Evolutionary conservation across 2,113 vertebrate species (phyloP).

Genomic region (Mus spicilegus): DNA sequence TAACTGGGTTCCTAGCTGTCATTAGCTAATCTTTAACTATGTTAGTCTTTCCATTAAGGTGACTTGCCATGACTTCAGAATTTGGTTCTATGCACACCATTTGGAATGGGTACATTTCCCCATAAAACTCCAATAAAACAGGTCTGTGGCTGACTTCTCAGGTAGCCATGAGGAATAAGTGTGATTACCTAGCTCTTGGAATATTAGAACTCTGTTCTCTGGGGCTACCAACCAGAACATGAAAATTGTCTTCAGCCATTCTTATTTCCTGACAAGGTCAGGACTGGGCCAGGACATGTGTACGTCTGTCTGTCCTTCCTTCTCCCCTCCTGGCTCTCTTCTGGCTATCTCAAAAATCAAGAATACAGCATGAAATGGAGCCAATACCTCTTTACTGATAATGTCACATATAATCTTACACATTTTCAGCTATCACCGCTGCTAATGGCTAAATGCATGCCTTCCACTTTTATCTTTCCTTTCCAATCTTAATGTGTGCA

Average conservation of each 20-base stretch:
- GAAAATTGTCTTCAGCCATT: not conserved
- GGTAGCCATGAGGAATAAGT: not conserved
- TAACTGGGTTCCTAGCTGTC: not conserved
- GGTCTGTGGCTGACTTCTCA: slow-evolving; percentile 42
- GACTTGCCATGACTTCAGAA: slow-evolving; percentile 49
- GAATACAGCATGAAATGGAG: not conserved
- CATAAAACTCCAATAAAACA: slow-evolving; percentile 68
- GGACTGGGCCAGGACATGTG: not conserved
- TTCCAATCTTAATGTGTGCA: not conserved
- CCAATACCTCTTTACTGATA: not conserved
- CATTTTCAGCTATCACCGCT: not conserved
- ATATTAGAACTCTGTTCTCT: slow-evolving; percentile 3
- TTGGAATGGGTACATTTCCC: slow-evolving; percentile 62
- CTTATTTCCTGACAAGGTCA: not conserved
- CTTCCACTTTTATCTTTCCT: not conserved
- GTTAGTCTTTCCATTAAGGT: slow-evolving; percentile 57
- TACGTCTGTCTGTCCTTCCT: not conserved
- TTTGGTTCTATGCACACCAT: slow-evolving; percentile 18
- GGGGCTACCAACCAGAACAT: not conserved
- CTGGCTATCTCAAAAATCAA: not conserved
- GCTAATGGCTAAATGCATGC: not conserved
- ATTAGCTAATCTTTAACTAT: slow-evolving; percentile 16
- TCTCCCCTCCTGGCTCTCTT: not conserved
- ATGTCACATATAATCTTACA: not conserved
- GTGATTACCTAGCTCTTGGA: not conserved